These are phyloP conservation scores for Calcarius lapponicus DNA, from an alignment of 2,797 vertebrate species.

Conservation along the genomic window DNA sequence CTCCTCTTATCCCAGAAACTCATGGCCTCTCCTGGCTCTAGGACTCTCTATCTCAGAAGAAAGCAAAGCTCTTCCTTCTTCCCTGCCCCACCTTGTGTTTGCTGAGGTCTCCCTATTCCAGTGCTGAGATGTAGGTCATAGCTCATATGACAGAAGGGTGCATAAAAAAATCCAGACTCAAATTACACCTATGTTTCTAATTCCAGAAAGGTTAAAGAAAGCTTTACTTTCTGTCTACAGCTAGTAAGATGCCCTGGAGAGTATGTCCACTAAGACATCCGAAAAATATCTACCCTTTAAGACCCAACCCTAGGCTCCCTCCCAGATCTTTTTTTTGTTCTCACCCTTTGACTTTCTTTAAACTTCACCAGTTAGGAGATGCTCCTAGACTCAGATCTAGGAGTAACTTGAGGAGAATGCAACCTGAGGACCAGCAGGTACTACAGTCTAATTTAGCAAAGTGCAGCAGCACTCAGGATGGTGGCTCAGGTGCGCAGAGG, in stretches of 20 bases:
- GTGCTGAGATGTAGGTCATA: not conserved
- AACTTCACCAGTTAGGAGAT: not conserved
- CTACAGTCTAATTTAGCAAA: not conserved
- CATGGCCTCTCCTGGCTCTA: not conserved
- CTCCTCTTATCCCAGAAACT: not conserved
- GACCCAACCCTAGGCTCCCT: not conserved
- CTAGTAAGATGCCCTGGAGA: not conserved
- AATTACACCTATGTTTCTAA: not conserved
- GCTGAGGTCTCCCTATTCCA: not conserved
- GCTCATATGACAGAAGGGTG: not conserved
- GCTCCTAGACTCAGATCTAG: not conserved
- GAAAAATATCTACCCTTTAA: not conserved
- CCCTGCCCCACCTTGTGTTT: not conserved
- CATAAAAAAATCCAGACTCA: not conserved
- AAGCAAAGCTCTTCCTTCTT: not conserved
- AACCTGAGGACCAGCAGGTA: not conserved
- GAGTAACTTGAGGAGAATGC: not conserved
- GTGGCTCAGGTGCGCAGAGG: not conserved
- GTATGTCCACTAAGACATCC: not conserved
- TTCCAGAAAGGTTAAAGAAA: slow-evolving; percentile 37
- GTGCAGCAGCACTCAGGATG: not conserved
- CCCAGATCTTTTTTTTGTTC: not conserved
- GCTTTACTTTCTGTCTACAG: not conserved
- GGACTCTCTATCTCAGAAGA: not conserved
- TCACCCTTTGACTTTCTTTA: not conserved